Base-by-base conservation (phyloP, 2,797 vertebrate species). In the Pampus argenteus region DNA sequence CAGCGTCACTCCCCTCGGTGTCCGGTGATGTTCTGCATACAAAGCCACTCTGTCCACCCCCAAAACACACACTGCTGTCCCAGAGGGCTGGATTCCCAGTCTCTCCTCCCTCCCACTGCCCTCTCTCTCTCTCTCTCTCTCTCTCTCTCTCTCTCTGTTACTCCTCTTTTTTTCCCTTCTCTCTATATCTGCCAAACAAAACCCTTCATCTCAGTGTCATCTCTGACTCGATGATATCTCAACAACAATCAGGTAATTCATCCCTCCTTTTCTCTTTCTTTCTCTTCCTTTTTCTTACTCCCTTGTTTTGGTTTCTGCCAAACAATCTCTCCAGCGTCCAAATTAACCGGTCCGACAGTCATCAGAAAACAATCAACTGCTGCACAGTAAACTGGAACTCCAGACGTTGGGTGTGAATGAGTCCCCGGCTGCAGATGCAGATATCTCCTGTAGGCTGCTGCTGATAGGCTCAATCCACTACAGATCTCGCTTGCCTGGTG, bases 11-110 rank as follows among this genome's bases (percentile, higher is more conserved):
- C 77, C 68, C 29, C 65, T 26, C 31, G 85, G 87, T 84, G 89
- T 91, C 86, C 82, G 28, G 78, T 82, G 86, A 79, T 92, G 86
- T 83, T 90, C 84, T 87, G 85, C 82, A 84, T 78, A 88, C 87
- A 90, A 86, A 86, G 82, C 79, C 71, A 67, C 66, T 84, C 79
- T 80, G 90, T 91, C 90, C 88, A 90, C 87, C 88, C 88, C 86
- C 84, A 84, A 85, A 88, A 84, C 78, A 81, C 81, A 82, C 81
- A 78, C 17, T 28, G 73, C 79, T 83, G 80, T 81, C 84, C 76
- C 88, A 83, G 85, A 88, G 87, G 89, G 88, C 78, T 89, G 91
- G 89, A 75, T 85, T 78, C 62, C 74, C 75, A 78, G 65, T 84
- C 73, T 82, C 87, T 83, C 91, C 88, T 89, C 92, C 90, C 90